Conservation (phyloP, 64 coral and sea anemone genomes). For the Hydrozoanthus tunicans region DNA sequence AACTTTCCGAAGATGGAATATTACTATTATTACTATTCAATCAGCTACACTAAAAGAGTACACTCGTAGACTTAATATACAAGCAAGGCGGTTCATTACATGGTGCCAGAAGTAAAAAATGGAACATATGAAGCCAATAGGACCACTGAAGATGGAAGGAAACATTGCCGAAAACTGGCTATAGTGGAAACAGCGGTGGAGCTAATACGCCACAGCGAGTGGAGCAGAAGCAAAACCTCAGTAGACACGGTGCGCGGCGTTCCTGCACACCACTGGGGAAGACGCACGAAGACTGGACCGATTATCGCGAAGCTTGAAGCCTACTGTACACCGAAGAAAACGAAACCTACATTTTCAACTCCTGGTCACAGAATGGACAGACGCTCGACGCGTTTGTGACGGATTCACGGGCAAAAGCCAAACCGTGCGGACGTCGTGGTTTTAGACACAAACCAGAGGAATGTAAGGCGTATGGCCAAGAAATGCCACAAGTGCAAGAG, state of each 20-base stretch:
- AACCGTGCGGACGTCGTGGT: not conserved
- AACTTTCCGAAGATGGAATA: no score
- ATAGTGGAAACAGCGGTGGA: slow-evolving; percentile 76
- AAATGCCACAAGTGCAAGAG: slow-evolving; percentile 7
- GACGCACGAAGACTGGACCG: slow-evolving; percentile 69
- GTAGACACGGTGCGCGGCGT: slow-evolving; percentile 63
- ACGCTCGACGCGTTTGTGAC: slow-evolving; percentile 67
- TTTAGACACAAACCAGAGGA: not conserved
- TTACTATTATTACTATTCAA: no score
- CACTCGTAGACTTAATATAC: no score
- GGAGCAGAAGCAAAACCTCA: slow-evolving; percentile 55
- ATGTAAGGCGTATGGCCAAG: not conserved
- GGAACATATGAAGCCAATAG: slow-evolving; percentile 70
- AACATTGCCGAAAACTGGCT: slow-evolving; percentile 74
- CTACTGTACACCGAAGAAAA: slow-evolving; percentile 70
- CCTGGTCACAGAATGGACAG: slow-evolving; percentile 62
- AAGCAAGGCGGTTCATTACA: slow-evolving; percentile 44
- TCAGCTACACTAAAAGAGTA: no score
- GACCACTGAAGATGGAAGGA: slow-evolving; percentile 64
- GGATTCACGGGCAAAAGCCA: slow-evolving; percentile 44
- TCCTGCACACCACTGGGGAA: slow-evolving; percentile 71
- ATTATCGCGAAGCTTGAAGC: slow-evolving; percentile 62
- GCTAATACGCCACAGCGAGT: slow-evolving; percentile 67
- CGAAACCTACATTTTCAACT: slow-evolving; percentile 68
- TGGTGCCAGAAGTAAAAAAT: slow-evolving; percentile 78